These are phyloP conservation scores for Sebastolobus altivelis DNA, from an alignment of 2,797 vertebrate genomes.

Conservation along the genomic window DNA sequence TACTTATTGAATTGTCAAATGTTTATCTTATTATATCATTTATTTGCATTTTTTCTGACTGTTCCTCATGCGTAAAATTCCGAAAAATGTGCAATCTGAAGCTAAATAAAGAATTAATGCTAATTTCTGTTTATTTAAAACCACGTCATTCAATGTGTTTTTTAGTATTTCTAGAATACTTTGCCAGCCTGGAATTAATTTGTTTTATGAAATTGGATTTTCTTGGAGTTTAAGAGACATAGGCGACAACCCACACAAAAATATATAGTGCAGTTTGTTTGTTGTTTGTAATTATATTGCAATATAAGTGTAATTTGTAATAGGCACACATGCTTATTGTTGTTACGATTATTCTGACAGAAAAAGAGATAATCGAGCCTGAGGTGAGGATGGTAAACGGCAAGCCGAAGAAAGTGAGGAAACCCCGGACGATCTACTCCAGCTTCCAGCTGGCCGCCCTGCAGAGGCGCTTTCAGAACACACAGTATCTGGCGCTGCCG, in stretches of 20 bases:
- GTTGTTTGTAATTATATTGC: too few species aligned
- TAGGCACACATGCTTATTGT: background rate
- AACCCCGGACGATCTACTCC: conserved; percentile 98
- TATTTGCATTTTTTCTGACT: background rate
- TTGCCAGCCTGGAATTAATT: background rate
- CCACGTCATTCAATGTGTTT: background rate
- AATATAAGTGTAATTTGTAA: background rate
- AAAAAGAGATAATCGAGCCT: conserved; percentile 94
- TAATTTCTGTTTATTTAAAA: background rate
- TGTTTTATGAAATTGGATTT: background rate
- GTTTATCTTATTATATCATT: background rate
- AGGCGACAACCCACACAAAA: background rate
- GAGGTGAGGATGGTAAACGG: conserved; percentile 99
- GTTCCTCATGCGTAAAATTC: background rate
- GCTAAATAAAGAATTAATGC: background rate
- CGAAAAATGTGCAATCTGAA: background rate
- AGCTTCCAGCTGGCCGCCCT: conserved; percentile 98
- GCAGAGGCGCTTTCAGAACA: conserved; percentile 98
- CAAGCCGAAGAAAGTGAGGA: conserved; percentile 99
- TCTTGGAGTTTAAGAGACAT: background rate
- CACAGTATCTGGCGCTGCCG: conserved; percentile 97
- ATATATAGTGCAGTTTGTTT: background rate
- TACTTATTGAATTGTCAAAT: background rate
- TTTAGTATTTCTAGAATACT: background rate
- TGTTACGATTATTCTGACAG: conserved; percentile 74